Conservation (phyloP, 2,797 vertebrate species). For the Lutra lutra region DNA sequence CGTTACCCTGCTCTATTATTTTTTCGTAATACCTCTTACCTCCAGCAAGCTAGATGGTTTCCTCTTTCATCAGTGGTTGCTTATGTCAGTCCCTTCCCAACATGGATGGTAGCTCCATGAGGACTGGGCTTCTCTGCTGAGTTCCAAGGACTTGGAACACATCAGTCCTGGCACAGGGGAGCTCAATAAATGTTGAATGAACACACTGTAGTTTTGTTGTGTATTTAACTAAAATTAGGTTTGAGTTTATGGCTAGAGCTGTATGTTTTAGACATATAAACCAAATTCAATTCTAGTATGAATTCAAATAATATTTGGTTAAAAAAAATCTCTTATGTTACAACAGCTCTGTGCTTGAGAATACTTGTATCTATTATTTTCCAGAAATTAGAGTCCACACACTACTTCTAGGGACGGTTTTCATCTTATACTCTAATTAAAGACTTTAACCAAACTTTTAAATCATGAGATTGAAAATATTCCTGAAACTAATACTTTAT, state of each 20-base stretch:
- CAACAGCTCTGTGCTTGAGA: not conserved
- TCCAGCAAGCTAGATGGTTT: not conserved
- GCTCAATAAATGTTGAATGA: not conserved
- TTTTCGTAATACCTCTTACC: not conserved
- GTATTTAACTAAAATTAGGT: not conserved
- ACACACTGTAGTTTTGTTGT: not conserved
- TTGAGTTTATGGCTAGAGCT: not conserved
- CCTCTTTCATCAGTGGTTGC: not conserved
- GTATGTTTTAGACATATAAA: not conserved
- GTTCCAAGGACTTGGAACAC: not conserved
- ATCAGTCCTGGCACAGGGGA: not conserved
- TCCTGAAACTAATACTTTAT: not conserved
- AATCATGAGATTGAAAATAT: constrained; percentile 26
- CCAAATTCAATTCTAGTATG: not conserved
- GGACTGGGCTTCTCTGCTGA: not conserved
- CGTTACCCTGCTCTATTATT: not conserved
- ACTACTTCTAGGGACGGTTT: not conserved
- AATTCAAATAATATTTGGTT: not conserved
- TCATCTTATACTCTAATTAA: not conserved
- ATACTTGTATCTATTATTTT: not conserved
- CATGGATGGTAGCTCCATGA: not conserved
- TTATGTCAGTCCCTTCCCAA: not conserved
- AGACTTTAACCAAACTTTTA: not conserved
- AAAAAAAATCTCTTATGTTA: not conserved
- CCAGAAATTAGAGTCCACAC: not conserved